These are phyloP conservation scores for Plutomurus gul DNA, from an alignment of 1,140 invertebrate genomes.

Conservation along the genomic window DNA sequence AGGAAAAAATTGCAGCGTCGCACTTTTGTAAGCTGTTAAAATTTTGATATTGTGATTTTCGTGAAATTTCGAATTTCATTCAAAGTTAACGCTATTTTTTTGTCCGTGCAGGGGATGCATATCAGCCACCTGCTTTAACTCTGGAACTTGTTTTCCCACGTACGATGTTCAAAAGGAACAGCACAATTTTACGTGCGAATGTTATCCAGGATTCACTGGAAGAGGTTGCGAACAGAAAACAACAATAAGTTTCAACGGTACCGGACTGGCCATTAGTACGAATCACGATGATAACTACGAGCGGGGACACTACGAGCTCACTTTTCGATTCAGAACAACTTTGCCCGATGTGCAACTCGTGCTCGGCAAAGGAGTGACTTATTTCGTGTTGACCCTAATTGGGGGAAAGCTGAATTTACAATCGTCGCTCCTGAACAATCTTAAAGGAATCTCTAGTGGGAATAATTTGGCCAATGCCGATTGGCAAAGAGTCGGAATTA, in stretches of 20 bases:
- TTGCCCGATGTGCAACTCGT: slow-evolving; percentile 81
- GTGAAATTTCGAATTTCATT: not conserved
- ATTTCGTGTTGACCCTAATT: slow-evolving; percentile 79
- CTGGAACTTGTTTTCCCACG: slow-evolving; percentile 80
- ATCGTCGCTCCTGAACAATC: slow-evolving; percentile 82
- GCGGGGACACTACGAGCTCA: slow-evolving; percentile 84
- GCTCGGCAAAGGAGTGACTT: slow-evolving; percentile 78
- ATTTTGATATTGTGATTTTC: not conserved
- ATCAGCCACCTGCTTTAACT: slow-evolving; percentile 75
- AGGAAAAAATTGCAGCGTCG: slow-evolving; percentile 92
- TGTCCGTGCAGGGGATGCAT: slow-evolving; percentile 81
- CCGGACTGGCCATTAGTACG: slow-evolving; percentile 64
- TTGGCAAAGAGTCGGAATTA: slow-evolving; percentile 46
- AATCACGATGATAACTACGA: slow-evolving; percentile 55
- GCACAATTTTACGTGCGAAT: slow-evolving; percentile 84
- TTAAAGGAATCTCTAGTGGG: slow-evolving; percentile 65
- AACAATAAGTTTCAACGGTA: slow-evolving; percentile 81
- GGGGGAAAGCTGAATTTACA: slow-evolving; percentile 82
- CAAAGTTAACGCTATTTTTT: too few relatives aligned
- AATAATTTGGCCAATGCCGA: slow-evolving; percentile 43
- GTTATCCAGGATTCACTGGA: slow-evolving; percentile 71
- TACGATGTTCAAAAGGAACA: slow-evolving; percentile 71
- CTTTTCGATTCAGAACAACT: slow-evolving; percentile 88
- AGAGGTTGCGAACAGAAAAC: slow-evolving; percentile 62
- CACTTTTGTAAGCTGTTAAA: not conserved